Evolutionary conservation across 1,140 invertebrate species (phyloP).

Genomic region (Trypoxylus dichotomus): DNA sequence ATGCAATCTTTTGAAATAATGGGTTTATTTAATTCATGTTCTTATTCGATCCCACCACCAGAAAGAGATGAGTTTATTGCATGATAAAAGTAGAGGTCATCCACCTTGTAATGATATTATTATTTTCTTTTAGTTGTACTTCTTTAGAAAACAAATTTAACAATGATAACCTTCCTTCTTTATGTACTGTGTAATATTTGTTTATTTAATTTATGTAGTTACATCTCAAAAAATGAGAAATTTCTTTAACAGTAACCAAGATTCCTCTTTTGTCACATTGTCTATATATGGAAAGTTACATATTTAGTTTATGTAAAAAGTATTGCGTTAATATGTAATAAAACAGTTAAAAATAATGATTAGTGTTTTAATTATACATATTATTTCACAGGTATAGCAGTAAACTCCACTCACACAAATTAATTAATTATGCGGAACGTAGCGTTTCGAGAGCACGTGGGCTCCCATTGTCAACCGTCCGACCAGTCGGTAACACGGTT

Average conservation of each 20-base stretch:
- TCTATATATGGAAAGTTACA: slow-evolving; percentile 21
- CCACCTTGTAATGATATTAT: not conserved
- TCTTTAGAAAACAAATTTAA: not conserved
- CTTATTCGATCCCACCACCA: no score
- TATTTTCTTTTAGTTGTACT: not conserved
- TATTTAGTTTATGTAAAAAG: slow-evolving; percentile 15
- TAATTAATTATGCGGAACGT: no score
- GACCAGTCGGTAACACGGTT: no score
- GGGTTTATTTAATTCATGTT: no score
- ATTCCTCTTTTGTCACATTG: slow-evolving; percentile 9
- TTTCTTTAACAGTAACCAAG: not conserved
- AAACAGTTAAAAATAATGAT: not conserved
- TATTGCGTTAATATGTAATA: slow-evolving; percentile 23
- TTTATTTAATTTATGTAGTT: not conserved
- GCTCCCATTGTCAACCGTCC: no score
- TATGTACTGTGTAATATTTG: no score
- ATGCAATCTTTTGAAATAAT: not conserved
- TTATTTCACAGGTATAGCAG: not conserved
- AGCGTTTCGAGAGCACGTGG: no score
- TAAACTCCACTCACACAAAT: no score
- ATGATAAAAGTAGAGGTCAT: not conserved
- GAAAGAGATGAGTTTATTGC: no score
- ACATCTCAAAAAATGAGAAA: not conserved
- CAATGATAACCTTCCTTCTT: not conserved
- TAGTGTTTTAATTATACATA: not conserved